These are phyloP conservation scores for Bimastos eiseni DNA, from an alignment of 2,888 invertebrate species.

Conservation along the genomic window DNA sequence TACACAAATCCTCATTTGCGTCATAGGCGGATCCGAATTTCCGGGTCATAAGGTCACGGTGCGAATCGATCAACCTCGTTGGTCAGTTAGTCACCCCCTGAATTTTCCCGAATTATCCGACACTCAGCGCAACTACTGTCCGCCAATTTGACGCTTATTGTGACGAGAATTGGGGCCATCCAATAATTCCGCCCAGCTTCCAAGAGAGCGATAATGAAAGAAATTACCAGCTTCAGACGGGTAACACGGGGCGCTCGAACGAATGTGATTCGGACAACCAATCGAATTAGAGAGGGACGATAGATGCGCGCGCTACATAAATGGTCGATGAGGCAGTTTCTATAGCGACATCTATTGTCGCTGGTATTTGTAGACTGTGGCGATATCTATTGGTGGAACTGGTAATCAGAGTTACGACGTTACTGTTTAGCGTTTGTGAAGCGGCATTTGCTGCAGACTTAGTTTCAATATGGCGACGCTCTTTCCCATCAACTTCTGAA, in stretches of 20 bases:
- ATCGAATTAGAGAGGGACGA: background rate
- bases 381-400: background rate
- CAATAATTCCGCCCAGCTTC: background rate
- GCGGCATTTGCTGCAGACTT: background rate
- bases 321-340: background rate
- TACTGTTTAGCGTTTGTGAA: background rate
- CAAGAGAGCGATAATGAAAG: background rate
- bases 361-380: background rate
- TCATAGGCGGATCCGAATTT: background rate
- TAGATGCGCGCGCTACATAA: background rate
- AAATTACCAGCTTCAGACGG: background rate
- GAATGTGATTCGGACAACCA: background rate
- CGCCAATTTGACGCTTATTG: background rate
- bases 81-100: background rate
- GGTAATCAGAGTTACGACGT: background rate
- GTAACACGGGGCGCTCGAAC: background rate
- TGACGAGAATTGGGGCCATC: background rate
- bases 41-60: background rate
- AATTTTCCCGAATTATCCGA: background rate
- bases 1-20: background rate
- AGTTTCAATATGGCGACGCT: conserved; percentile 13
- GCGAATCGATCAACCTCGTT: background rate
- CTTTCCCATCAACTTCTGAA: background rate
- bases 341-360: conserved; percentile 3
- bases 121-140: background rate